Evolutionary conservation across 2,888 invertebrate genomes (phyloP).

Genomic region (Lepidonotus clava): DNA sequence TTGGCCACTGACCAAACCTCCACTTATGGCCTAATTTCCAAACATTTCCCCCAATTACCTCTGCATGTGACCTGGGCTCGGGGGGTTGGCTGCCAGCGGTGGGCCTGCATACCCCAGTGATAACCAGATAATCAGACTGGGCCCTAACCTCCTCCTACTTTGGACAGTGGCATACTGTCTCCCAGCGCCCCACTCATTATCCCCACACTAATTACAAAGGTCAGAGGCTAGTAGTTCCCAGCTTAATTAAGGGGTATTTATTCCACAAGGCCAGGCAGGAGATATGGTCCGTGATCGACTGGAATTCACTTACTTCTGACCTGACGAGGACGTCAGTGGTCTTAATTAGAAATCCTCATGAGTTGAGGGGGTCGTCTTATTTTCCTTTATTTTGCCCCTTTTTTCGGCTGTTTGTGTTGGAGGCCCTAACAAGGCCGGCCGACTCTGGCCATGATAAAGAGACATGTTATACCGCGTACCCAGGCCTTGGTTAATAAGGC

Average conservation of each 20-base stretch:
- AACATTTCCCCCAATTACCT: conserved; percentile 39
- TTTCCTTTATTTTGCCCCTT: too few relatives aligned
- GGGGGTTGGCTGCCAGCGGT: neutral
- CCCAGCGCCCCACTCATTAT: conserved; percentile 31
- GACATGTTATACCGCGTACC: too few relatives aligned
- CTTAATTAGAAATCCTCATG: conserved; percentile 26
- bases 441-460: too few relatives aligned
- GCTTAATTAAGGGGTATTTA: conserved; percentile 43
- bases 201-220: conserved; percentile 29
- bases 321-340: conserved; percentile 10
- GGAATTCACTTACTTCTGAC: conserved; percentile 53
- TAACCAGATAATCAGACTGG: conserved; percentile 36
- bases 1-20: conserved; percentile 42
- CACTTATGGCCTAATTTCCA: conserved; percentile 35
- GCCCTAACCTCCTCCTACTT: conserved; percentile 2
- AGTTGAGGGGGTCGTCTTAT: too few relatives aligned
- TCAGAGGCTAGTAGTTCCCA: conserved; percentile 41
- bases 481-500: too few relatives aligned
- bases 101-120: neutral
- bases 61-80: neutral
- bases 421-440: neutral
- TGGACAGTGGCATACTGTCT: conserved; percentile 50
- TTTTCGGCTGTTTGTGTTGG: neutral
- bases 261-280: conserved; percentile 39
- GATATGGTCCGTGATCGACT: conserved; percentile 47